These are phyloP conservation scores for Coccyzus lansbergi DNA, from an alignment of 2,797 vertebrate genomes.

Conservation along the genomic window DNA sequence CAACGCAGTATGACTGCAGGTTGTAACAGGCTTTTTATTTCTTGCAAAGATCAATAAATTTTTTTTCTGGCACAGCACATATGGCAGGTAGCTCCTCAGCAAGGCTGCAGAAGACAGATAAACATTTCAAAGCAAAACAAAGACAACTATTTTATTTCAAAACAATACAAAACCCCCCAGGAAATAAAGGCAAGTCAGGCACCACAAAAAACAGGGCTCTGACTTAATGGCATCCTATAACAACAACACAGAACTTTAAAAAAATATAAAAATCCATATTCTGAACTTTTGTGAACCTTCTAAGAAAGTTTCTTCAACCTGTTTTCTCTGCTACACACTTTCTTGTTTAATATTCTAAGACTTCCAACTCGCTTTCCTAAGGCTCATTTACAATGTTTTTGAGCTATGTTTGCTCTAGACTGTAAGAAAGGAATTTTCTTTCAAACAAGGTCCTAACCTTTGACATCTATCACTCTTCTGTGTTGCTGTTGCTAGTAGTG, in stretches of 20 bases:
- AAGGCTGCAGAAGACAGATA: background rate
- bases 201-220: background rate
- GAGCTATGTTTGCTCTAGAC: background rate
- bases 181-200: background rate
- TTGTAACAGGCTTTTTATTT: background rate
- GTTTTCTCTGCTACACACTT: background rate
- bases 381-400: background rate
- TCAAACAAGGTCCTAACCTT: background rate
- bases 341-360: background rate
- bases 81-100: background rate
- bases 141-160: background rate
- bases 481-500: rapidly evolving
- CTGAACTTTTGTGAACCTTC: background rate
- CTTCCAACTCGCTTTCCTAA: background rate
- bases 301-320: background rate
- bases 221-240: background rate
- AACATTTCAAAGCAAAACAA: background rate
- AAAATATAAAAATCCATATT: background rate
- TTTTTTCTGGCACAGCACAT: background rate
- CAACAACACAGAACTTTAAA: background rate
- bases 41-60: background rate
- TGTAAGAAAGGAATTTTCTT: background rate
- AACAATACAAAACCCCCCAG: background rate
- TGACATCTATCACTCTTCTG: background rate
- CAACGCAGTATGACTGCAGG: background rate